Evolutionary conservation across 2,888 invertebrate species (phyloP), one percentile per base, ranked within the genome.

Genomic region (Cephus runcator): DNA sequence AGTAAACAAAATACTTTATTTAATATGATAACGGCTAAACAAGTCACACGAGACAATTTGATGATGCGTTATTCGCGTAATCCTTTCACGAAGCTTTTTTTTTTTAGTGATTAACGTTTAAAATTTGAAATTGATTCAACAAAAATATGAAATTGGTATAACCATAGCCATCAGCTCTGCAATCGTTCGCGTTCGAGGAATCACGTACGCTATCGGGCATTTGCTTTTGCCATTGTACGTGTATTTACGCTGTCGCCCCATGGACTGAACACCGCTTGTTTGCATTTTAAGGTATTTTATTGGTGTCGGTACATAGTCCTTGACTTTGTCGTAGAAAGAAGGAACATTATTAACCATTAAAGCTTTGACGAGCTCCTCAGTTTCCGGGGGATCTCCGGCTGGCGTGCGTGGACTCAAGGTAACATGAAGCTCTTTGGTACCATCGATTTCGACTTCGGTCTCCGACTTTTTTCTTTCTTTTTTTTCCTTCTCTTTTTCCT

Each of bases 301-400:
- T 77, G 33, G 73, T 12, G 80, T 82, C 75, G 81, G 81, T 87
- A 89, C 87, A 88, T 80, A 83, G 80, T 84, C 81, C 78, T 79
- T 77, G 79, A 80, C 73, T 82, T 83, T 34, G 15, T 69, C 34
- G 23, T 23, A 40, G 40, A 40, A 40, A 23, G 40, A 40, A 40
- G 40, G 40, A 40, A 40, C 40, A 40, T 40, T 40, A 89, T 88
- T 87, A 88, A 93, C 93, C 92, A 93, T 92, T 81, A 94, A 88
- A 80, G 95, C 95, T 92, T 96, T 97, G 80, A 98, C 96, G 40
- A 99, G 93, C 87, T 98, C 98, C 88, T 98, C 98, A 0, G 98
- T 96, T 92, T 98, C 97, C 1, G 98, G 97, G 1, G 97, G 97
- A 89, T 98, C 97, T 2, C 96, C 96, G 0, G 95, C 95, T 0